Evolutionary conservation across 1,140 invertebrate genomes (phyloP), one percentile per base, ranked within the genome.

Genomic region (Neoseiulus cucumeris): DNA sequence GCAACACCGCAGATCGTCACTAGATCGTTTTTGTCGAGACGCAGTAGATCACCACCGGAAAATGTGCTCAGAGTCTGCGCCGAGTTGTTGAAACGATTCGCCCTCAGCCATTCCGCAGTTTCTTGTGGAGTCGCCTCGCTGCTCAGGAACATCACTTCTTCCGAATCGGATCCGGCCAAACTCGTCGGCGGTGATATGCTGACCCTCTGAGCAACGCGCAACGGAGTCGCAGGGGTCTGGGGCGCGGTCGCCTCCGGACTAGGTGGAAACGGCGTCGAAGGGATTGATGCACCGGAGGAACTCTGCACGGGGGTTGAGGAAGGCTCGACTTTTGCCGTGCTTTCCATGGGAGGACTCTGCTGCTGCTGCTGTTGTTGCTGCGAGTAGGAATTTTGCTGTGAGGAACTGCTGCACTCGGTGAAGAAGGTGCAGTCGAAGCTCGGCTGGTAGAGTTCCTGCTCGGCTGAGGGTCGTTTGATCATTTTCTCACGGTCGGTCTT

Each of bases 401-500:
- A n/a, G 33, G 33, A 9, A 39, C 4, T 9, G 1, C 68, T 55
- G 64, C 69, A 72, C 76, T 91, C 88, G 72, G 83, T 89, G 55
- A 96, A 82, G 42, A 95, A 87, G 64, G 92, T 97, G 73, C 89
- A 93, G 66, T 95, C 90, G 75, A 88, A 96, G 45, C 91, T 92
- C 0, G 89, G 88, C 75, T 95, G 91, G 75, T 89, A 95, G 73
- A 94, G 94, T 66, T 94, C 89, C 75, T 79, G 85, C 75, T 95
- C 91, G 17, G 83, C 79, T 29, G 82, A 79, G 17, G 89, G 85
- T 67, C 89, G 79, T 70, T 91, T 87, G 72, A 87, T 81, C 72
- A 97, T 91, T 76, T 95, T 96, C 72, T 96, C 91, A 18, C 89
- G 78, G 76, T 98, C 93, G 72, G 95, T 93, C 76, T 96, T 96